Conservation (phyloP, 2,113 vertebrate genomes). For the Callipepla californica region DNA sequence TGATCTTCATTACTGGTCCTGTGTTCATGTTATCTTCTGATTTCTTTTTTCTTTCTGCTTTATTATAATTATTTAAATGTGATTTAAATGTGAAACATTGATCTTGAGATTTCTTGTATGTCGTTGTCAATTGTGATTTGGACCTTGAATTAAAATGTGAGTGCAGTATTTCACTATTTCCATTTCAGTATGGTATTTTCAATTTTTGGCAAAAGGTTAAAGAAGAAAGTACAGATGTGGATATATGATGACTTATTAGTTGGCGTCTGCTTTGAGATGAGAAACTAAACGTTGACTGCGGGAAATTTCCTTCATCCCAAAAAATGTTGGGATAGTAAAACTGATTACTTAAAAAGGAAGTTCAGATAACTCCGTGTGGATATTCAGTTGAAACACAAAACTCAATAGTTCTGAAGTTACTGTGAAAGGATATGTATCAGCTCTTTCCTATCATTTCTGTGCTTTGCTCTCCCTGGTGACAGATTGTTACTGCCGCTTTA, state of each 20-base stretch:
- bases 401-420: background rate
- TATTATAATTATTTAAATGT: background rate
- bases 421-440: background rate
- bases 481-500: background rate
- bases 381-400: background rate
- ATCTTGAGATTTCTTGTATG: slow-evolving; percentile 4
- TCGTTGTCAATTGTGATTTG: background rate
- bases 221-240: background rate
- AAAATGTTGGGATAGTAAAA: background rate
- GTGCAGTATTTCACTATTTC: background rate
- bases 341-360: background rate
- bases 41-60: background rate
- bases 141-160: background rate
- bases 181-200: background rate
- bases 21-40: background rate
- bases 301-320: background rate
- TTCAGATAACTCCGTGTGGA: background rate
- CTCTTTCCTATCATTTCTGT: background rate
- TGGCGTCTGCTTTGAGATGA: background rate
- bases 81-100: background rate
- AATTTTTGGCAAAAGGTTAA: background rate
- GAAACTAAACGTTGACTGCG: background rate
- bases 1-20: background rate
- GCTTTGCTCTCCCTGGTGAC: background rate
- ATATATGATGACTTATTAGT: background rate